phyloP scores from a whole-genome alignment of 2,797 vertebrate genomes.

The Urocyon cinereoargenteus region DNA sequence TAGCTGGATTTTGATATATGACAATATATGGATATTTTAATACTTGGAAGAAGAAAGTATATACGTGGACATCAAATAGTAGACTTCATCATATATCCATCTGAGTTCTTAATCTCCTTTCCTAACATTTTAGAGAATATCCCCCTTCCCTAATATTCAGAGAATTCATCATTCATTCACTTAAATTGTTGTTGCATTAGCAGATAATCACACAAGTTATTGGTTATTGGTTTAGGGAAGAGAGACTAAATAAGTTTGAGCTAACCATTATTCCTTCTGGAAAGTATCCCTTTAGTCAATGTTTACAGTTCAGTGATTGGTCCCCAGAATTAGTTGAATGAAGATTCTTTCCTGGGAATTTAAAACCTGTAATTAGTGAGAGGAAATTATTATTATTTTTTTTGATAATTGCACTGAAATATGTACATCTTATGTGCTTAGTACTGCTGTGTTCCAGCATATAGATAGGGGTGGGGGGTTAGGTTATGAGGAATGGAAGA shows the following conservation, averaged over 20 bases:
- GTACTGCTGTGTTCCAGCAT: neutral
- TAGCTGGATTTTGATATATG: neutral
- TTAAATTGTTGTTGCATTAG: neutral
- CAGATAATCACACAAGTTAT: neutral
- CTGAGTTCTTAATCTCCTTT: neutral
- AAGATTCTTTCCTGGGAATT: neutral
- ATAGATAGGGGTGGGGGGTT: neutral
- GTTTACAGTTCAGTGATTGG: neutral
- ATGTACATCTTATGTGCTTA: neutral
- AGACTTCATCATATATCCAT: neutral
- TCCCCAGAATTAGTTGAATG: neutral
- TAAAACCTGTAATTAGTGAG: neutral
- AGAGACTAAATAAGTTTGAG: neutral
- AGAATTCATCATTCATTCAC: neutral
- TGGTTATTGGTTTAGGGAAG: neutral
- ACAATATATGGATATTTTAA: neutral
- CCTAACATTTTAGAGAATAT: neutral
- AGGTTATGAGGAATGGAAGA: neutral
- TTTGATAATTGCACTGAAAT: neutral
- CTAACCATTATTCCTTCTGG: neutral
- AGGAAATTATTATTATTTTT: neutral
- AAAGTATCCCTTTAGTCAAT: neutral
- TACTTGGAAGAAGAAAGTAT: neutral
- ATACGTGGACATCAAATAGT: neutral
- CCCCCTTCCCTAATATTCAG: neutral